Evolutionary conservation across 2,797 vertebrate genomes (phyloP).

Genomic region (Odontamblyopus rebecca): DNA sequence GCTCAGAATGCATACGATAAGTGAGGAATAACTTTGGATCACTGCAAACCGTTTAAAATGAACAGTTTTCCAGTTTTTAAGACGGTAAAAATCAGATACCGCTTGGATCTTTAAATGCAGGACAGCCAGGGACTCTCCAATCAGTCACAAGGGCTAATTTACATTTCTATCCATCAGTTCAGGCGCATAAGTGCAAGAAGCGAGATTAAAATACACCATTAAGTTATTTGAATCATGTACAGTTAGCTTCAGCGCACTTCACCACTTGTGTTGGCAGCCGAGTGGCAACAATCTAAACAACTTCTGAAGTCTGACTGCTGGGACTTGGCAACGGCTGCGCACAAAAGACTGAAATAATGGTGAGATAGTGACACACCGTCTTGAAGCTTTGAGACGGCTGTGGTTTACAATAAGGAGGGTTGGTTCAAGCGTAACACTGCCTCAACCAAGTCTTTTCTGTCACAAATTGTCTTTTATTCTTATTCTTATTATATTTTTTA

Average conservation of each 20-base stretch:
- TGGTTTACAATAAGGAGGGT: conserved; percentile 55
- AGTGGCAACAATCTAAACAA: conserved; percentile 44
- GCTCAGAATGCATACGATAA: too few species aligned
- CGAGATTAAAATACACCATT: neutral
- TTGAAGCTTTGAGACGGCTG: conserved; percentile 51
- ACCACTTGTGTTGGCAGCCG: conserved; percentile 18
- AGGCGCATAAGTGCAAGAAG: neutral
- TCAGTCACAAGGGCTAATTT: neutral
- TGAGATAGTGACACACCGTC: conserved; percentile 51
- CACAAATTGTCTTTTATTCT: conserved; percentile 11
- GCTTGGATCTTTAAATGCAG: too few species aligned
- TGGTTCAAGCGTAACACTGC: conserved; percentile 32
- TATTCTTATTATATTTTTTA: too few species aligned
- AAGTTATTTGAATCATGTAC: neutral
- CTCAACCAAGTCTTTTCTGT: conserved; percentile 14
- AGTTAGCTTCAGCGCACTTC: conserved; percentile 41
- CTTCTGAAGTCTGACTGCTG: conserved; percentile 33
- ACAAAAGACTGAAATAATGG: conserved; percentile 68
- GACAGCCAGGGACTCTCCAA: neutral
- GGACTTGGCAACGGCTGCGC: conserved; percentile 31
- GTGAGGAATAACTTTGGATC: too few species aligned
- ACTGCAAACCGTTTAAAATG: too few species aligned
- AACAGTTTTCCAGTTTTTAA: too few species aligned
- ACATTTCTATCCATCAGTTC: neutral
- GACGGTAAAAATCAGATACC: too few species aligned